phyloP scores from a whole-genome alignment of 1,140 invertebrate species.

The Drosophila kanapiae region DNA sequence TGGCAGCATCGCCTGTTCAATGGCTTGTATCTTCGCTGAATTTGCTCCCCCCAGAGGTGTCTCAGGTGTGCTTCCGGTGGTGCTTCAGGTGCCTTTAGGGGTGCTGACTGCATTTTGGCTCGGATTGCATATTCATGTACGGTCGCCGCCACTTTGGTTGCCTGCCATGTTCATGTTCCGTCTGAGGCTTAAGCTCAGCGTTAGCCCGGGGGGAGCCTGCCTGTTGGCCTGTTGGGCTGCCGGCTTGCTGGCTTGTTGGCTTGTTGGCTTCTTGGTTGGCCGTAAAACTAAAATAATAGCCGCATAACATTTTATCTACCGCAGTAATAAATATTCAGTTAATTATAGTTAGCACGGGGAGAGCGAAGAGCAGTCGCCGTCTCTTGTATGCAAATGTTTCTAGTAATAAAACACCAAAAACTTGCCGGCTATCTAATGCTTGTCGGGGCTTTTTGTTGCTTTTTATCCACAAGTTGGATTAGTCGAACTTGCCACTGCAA shows the following conservation, averaged over 20 bases:
- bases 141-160: conserved; percentile 31
- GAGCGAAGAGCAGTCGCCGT: background rate
- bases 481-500: conserved; percentile 1
- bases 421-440: conserved; percentile 39
- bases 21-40: conserved; percentile 47
- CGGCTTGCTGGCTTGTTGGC: conserved; percentile 30
- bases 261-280: conserved; percentile 54
- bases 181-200: conserved; percentile 65
- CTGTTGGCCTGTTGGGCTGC: conserved; percentile 6
- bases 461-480: conserved; percentile 6
- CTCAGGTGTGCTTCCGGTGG: conserved; percentile 12
- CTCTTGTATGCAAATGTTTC: conserved; percentile 57
- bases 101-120: conserved; percentile 64
- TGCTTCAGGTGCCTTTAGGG: no score
- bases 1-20: conserved; percentile 57
- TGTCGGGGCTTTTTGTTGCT: background rate
- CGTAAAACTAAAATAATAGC: conserved; percentile 84
- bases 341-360: conserved; percentile 69
- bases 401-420: conserved; percentile 50
- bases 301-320: conserved; percentile 83
- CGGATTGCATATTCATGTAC: conserved; percentile 55
- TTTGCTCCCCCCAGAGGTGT: background rate
- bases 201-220: conserved; percentile 32
- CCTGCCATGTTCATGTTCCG: conserved; percentile 37
- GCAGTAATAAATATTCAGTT: conserved; percentile 83